Percentiles rank a stretch among this genome's conserved stretches.
These are phyloP conservation scores for Hemibagrus wyckioides DNA, from an alignment of 2,113 vertebrate species.

Conservation along the genomic window DNA sequence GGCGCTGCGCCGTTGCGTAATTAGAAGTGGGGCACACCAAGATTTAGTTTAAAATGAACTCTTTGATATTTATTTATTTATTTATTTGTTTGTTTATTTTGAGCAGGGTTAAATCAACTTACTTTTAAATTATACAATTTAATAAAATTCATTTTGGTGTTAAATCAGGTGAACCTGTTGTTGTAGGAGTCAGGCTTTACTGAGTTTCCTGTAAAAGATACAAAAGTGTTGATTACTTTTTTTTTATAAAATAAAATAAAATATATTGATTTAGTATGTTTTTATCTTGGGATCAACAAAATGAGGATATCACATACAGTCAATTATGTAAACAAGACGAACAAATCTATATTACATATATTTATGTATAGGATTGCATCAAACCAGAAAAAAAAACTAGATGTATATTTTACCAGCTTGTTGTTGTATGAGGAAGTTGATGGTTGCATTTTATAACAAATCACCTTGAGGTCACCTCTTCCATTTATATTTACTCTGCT, in stretches of 20 bases:
- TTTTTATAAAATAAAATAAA: too few species aligned
- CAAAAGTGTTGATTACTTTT: neutral
- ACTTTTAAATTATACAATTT: neutral
- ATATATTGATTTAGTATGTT: too few species aligned
- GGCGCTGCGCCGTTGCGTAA: constrained; percentile 47
- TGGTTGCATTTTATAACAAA: neutral
- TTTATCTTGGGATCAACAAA: too few species aligned
- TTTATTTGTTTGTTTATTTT: neutral
- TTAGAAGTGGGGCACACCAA: neutral
- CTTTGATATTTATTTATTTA: neutral
- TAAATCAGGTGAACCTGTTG: neutral
- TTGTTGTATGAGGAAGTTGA: neutral
- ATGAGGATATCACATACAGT: neutral
- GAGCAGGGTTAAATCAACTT: neutral
- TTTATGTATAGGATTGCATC: neutral
- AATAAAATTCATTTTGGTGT: neutral
- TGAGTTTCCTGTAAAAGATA: neutral
- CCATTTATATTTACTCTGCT: neutral
- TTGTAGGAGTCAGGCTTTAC: neutral
- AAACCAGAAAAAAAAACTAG: neutral
- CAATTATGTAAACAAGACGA: neutral
- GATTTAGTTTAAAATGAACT: neutral
- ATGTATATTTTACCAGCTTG: neutral
- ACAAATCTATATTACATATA: neutral
- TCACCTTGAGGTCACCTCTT: neutral